These are phyloP conservation scores for Mechanitis messenoides DNA, from an alignment of 2,888 invertebrate species.

Conservation along the genomic window DNA sequence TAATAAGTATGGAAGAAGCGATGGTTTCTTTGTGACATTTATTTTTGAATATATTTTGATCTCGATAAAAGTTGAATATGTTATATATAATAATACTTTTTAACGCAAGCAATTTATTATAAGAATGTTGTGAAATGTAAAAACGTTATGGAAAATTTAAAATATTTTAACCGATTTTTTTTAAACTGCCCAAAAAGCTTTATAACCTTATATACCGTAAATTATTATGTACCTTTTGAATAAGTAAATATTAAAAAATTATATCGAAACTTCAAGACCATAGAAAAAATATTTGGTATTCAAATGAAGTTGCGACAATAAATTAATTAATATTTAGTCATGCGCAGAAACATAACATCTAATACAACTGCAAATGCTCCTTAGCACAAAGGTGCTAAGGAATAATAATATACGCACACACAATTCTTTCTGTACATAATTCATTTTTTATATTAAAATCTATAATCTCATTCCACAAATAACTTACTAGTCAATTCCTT, in stretches of 20 bases:
- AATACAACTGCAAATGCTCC: constrained; percentile 10
- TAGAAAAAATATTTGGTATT: constrained; percentile 21
- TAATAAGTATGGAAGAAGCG: no score
- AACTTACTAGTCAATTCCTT: constrained; percentile 60
- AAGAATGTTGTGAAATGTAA: no score
- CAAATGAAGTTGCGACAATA: constrained; percentile 27
- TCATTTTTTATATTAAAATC: constrained; percentile 10
- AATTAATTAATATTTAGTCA: constrained; percentile 42
- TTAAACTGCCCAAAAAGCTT: no score
- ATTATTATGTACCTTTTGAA: no score
- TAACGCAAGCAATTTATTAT: no score
- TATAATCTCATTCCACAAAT: constrained; percentile 43
- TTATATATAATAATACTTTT: no score
- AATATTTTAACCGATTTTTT: no score
- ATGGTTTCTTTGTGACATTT: no score
- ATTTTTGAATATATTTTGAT: no score
- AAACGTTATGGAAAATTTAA: no score
- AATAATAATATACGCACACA: background rate
- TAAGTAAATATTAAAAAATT: background rate
- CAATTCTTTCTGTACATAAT: background rate
- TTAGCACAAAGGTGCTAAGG: background rate
- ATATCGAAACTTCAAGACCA: background rate
- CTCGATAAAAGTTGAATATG: no score
- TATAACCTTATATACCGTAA: no score
- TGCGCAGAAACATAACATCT: constrained; percentile 53